phyloP scores from a whole-genome alignment of 2,797 vertebrate species.

The Kryptopterus vitreolus region DNA sequence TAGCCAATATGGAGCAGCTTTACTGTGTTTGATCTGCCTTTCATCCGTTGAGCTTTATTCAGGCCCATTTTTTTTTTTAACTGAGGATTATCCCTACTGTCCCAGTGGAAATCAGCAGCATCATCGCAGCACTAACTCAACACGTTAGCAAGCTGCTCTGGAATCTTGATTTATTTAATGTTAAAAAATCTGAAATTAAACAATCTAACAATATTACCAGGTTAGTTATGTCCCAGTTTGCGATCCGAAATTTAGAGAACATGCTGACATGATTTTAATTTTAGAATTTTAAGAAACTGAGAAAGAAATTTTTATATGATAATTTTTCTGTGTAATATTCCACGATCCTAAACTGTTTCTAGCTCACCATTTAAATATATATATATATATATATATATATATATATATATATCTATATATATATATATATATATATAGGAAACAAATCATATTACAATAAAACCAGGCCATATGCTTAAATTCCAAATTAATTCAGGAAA shows the following conservation, averaged over 20 bases:
- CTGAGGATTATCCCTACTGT: slow-evolving; percentile 56
- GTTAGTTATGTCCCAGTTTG: neutral
- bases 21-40: slow-evolving; percentile 72
- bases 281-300: neutral
- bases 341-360: neutral
- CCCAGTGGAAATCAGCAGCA: slow-evolving; percentile 55
- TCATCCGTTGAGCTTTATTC: slow-evolving; percentile 64
- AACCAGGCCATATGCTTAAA: neutral
- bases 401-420: too few relatives aligned
- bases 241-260: too few relatives aligned
- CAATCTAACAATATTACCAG: neutral
- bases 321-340: neutral
- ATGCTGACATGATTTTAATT: neutral
- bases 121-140: slow-evolving; percentile 57
- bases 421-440: too few relatives aligned
- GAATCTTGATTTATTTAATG: slow-evolving; percentile 4
- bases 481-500: neutral
- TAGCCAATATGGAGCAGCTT: slow-evolving; percentile 68
- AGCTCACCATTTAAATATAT: neutral
- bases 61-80: slow-evolving; percentile 56
- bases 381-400: too few relatives aligned
- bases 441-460: neutral
- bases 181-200: neutral
- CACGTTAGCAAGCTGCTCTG: slow-evolving; percentile 60
- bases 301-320: neutral